phyloP scores from a whole-genome alignment of 2,797 vertebrate genomes.

The Arremon brunneinucha region DNA sequence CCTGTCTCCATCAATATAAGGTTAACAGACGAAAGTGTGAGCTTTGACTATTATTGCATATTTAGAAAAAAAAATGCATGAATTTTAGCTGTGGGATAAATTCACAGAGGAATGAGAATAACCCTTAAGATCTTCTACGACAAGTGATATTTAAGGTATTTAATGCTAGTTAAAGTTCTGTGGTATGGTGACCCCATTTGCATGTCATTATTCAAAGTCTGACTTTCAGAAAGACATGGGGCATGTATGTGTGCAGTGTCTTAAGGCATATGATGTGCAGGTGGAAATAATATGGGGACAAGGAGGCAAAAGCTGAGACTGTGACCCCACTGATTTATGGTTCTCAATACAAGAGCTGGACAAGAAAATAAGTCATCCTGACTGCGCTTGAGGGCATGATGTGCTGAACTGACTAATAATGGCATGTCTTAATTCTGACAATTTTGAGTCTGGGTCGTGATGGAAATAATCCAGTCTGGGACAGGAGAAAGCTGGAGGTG shows the following conservation, averaged over 20 bases:
- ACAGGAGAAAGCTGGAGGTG: neutral
- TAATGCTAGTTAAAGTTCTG: neutral
- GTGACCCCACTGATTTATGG: neutral
- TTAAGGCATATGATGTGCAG: neutral
- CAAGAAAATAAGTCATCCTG: neutral
- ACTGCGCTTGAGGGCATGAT: neutral
- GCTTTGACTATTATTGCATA: neutral
- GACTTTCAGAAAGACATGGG: neutral
- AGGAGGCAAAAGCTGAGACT: neutral
- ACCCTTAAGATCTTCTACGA: neutral
- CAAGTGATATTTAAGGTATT: neutral
- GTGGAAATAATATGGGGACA: neutral
- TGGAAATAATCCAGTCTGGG: neutral
- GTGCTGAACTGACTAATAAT: neutral
- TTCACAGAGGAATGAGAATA: neutral
- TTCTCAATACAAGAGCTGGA: neutral
- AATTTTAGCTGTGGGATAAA: neutral
- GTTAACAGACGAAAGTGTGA: neutral
- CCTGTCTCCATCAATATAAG: neutral
- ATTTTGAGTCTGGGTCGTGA: neutral
- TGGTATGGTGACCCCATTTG: neutral
- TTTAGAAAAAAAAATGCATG: neutral
- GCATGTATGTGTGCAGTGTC: neutral
- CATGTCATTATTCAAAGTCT: neutral
- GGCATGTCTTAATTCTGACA: neutral